phyloP scores from a whole-genome alignment of 2,797 vertebrate genomes.

The Muraenolepis orangiensis region DNA sequence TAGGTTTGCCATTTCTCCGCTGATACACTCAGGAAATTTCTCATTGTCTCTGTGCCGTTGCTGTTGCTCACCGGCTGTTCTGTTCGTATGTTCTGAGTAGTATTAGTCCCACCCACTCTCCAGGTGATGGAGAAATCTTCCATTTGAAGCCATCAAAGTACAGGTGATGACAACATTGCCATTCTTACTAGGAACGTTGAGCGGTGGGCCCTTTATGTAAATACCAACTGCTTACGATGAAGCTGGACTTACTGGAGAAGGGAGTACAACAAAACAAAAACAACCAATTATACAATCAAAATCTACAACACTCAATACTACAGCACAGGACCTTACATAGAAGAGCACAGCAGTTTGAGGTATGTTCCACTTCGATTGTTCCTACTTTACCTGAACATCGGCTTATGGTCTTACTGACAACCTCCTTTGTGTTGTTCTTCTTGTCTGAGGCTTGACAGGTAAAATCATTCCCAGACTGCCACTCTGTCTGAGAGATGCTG shows the following conservation, averaged over 20 bases:
- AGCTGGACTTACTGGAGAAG: constrained; percentile 47
- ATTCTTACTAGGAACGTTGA: constrained; percentile 8
- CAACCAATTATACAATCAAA: neutral
- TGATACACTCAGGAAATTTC: constrained; percentile 42
- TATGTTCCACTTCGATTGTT: neutral
- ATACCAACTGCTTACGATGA: constrained; percentile 35
- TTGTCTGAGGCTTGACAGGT: constrained; percentile 29
- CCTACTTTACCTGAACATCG: constrained; percentile 57
- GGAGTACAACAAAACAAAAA: neutral
- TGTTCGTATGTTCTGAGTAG: fast-evolving
- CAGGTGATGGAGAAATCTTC: constrained; percentile 55
- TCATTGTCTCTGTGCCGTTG: constrained; percentile 64
- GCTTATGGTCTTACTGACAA: constrained; percentile 12
- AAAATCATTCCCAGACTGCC: constrained; percentile 34
- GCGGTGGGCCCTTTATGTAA: constrained; percentile 42
- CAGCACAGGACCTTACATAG: neutral
- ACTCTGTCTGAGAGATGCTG: constrained; percentile 53
- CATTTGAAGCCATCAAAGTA: constrained; percentile 47
- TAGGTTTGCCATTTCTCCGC: constrained; percentile 42
- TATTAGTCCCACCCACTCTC: constrained; percentile 27
- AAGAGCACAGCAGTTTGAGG: neutral
- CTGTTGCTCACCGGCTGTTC: constrained; percentile 15
- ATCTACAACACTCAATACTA: no score
- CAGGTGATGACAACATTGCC: constrained; percentile 50
- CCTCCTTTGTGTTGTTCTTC: constrained; percentile 22